Base-by-base conservation (phyloP, 2,888 invertebrate genomes). In the Tetropium fuscum region DNA sequence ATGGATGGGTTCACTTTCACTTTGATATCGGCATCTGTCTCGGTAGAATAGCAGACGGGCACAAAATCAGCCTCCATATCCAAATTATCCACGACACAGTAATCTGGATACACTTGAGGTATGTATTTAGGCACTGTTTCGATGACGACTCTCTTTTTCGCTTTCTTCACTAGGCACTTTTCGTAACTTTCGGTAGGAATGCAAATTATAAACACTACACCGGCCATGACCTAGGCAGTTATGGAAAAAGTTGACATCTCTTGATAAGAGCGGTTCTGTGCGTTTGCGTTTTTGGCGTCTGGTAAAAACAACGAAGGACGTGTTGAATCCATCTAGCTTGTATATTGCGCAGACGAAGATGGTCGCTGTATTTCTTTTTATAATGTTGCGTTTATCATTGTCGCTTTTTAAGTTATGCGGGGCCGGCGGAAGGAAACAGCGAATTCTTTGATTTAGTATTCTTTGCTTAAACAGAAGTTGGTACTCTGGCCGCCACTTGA, bases 201-300 rank as follows among this genome's bases (percentile, higher is more conserved):
- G 63, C 83, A 85, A 8, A 88, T 83, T 22, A 87, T 82, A 65
- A 88, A 85, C 32, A 87, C 75, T n/a, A 86, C 85, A 22, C 87
- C 86, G 6, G 86, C 80, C 86, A 87, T 86, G n/a, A 19, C 7
- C 15, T 8, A 18, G 8, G 2, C 7, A 1, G 18, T 8, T 18
- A 16, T 16, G 20, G 6, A 41, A 44, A 10, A 32, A 32, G n/a
- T 3, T 3, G 30, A 32, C 32, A 10, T 6, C 13, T 32, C n/a
- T n/a, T n/a, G n/a, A n/a, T n/a, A n/a, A n/a, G n/a, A n/a, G n/a
- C n/a, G n/a, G n/a, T n/a, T n/a, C n/a, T n/a, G n/a, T n/a, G n/a
- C n/a, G n/a, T n/a, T n/a, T n/a, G n/a, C n/a, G n/a, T n/a, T n/a
- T n/a, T n/a, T n/a, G n/a, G n/a, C n/a, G n/a, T n/a, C n/a, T n/a